These are phyloP conservation scores for Oligia strigilis DNA, from an alignment of 2,888 invertebrate species.

Conservation along the genomic window DNA sequence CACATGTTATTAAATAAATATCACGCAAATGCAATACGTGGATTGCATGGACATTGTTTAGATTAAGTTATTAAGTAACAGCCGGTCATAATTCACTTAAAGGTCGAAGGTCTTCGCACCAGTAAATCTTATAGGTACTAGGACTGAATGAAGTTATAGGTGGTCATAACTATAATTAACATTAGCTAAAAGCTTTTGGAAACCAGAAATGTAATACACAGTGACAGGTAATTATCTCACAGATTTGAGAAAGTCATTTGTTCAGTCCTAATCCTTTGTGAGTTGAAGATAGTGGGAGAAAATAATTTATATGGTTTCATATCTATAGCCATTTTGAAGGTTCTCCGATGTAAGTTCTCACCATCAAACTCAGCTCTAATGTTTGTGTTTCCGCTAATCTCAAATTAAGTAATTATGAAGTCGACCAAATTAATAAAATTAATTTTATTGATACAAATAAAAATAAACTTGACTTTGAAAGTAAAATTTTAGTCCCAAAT, in stretches of 20 bases:
- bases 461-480: constrained; percentile 57
- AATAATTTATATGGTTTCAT: constrained; percentile 6
- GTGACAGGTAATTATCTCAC: constrained; percentile 16
- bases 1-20: constrained; percentile 66
- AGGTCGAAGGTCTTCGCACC: constrained; percentile 30
- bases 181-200: constrained; percentile 22
- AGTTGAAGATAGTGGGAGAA: constrained; percentile 8
- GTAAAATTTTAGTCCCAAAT: constrained; percentile 51
- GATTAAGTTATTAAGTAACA: constrained; percentile 51
- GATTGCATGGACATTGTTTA: constrained; percentile 54
- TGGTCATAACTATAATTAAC: constrained; percentile 27
- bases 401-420: constrained; percentile 53
- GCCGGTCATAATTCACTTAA: constrained; percentile 38
- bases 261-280: background rate
- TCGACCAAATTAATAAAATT: constrained; percentile 51
- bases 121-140: constrained; percentile 29
- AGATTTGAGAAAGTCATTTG: constrained; percentile 21
- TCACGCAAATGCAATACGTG: constrained; percentile 54
- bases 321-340: background rate
- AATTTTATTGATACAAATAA: constrained; percentile 58
- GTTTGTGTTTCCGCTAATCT: constrained; percentile 31
- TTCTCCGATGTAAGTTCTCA: constrained; percentile 12
- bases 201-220: background rate
- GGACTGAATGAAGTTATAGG: constrained; percentile 15
- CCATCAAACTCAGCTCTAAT: background rate